Conservation (phyloP, 2,797 vertebrate species). For the Chiloscyllium punctatum region DNA sequence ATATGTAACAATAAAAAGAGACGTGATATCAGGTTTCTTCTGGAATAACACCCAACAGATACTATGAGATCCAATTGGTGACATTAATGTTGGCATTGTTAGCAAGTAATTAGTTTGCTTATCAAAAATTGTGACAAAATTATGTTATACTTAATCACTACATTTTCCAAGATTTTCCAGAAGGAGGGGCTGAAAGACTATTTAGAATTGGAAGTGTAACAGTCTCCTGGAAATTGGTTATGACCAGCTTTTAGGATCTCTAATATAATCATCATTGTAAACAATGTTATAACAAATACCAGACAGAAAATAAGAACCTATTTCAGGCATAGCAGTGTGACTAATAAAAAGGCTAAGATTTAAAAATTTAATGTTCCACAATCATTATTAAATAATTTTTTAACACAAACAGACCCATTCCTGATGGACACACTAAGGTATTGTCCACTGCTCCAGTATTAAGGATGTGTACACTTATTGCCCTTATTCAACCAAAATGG, state of each 20-base stretch:
- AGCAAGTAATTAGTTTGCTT: not conserved
- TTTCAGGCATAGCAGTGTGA: not conserved
- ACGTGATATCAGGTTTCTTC: not conserved
- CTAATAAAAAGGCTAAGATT: not conserved
- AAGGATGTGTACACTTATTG: not conserved
- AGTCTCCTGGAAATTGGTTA: not conserved
- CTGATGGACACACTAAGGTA: not conserved
- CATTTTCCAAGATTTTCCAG: no score
- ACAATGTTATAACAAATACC: not conserved
- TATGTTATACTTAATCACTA: not conserved
- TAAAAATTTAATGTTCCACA: not conserved
- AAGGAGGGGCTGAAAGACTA: no score
- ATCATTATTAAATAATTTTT: not conserved
- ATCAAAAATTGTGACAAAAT: not conserved
- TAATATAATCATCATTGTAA: not conserved
- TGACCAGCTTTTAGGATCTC: not conserved
- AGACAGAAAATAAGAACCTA: not conserved
- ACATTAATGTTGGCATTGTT: not conserved
- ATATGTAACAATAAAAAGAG: not conserved
- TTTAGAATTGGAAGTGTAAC: no score
- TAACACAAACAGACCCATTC: not conserved
- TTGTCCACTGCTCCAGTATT: not conserved
- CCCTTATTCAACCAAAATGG: not conserved
- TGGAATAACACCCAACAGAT: not conserved
- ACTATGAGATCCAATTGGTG: not conserved